Evolutionary conservation across 2,888 invertebrate genomes (phyloP).

Genomic region (Drosophila subquinaria): DNA sequence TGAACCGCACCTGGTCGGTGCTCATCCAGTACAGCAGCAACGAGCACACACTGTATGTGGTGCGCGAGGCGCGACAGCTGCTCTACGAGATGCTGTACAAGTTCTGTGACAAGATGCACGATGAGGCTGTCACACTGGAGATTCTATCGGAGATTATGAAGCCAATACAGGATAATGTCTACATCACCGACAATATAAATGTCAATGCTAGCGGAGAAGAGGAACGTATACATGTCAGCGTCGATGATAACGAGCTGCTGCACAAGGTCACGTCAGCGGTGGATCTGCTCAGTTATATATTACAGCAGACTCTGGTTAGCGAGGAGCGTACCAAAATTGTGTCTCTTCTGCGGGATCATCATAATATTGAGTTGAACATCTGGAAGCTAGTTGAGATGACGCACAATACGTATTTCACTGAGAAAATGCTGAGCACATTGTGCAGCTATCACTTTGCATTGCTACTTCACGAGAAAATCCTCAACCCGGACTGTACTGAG

Average conservation of each 20-base stretch:
- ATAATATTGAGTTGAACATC: slow-evolving; percentile 79
- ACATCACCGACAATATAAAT: slow-evolving; percentile 58
- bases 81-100: slow-evolving; percentile 88
- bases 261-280: slow-evolving; percentile 87
- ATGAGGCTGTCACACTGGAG: slow-evolving; percentile 87
- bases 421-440: slow-evolving; percentile 77
- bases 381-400: slow-evolving; percentile 84
- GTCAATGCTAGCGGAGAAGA: slow-evolving; percentile 22
- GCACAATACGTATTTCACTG: slow-evolving; percentile 81
- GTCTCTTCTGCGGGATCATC: slow-evolving; percentile 82
- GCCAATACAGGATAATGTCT: slow-evolving; percentile 87
- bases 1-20: slow-evolving; percentile 88
- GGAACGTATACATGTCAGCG: slow-evolving; percentile 84
- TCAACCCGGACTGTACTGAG: slow-evolving; percentile 63
- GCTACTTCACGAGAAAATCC: slow-evolving; percentile 82
- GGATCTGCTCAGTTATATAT: slow-evolving; percentile 87
- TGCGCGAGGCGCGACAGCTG: slow-evolving; percentile 89
- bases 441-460: slow-evolving; percentile 81
- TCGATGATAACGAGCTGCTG: slow-evolving; percentile 86
- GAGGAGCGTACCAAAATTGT: slow-evolving; percentile 84
- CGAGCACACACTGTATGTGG: slow-evolving; percentile 90
- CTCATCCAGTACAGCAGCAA: slow-evolving; percentile 88
- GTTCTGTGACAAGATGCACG: slow-evolving; percentile 84
- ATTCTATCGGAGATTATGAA: slow-evolving; percentile 87
- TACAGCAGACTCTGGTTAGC: slow-evolving; percentile 86